These are phyloP conservation scores for Syngnathus floridae DNA, from an alignment of 2,113 vertebrate species.

Conservation along the genomic window DNA sequence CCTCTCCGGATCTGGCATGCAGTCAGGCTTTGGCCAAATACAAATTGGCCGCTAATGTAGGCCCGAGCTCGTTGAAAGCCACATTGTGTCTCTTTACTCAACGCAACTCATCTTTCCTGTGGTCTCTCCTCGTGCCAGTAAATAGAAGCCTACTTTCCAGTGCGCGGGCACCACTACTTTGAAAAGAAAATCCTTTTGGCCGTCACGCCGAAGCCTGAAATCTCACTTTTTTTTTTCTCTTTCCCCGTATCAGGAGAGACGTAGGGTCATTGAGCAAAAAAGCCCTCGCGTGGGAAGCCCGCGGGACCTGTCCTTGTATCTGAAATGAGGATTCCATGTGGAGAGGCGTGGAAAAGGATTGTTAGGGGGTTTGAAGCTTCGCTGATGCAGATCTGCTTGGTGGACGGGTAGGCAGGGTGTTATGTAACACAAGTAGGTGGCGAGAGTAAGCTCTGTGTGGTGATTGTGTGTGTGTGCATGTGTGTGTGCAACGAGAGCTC, in stretches of 20 bases:
- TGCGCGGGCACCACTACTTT: constrained; percentile 31
- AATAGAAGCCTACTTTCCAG: constrained; percentile 38
- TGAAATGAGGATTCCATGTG: constrained; percentile 16
- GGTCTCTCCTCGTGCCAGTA: constrained; percentile 45
- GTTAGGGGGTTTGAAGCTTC: constrained; percentile 17
- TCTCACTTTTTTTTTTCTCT: constrained; percentile 20
- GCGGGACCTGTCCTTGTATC: constrained; percentile 15
- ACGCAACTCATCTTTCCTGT: constrained; percentile 45
- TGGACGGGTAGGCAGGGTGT: constrained; percentile 62
- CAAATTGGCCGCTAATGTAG: constrained; percentile 27
- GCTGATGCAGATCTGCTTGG: constrained; percentile 39
- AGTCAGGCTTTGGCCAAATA: constrained; percentile 29
- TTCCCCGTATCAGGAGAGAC: constrained; percentile 3
- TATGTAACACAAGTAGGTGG: constrained; percentile 67
- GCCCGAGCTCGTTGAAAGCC: constrained; percentile 42
- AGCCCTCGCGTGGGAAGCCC: constrained; percentile 9
- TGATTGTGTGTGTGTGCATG: constrained; percentile 29
- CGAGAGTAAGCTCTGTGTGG: constrained; percentile 45
- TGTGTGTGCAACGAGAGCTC: constrained; percentile 30
- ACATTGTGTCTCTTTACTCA: constrained; percentile 48
- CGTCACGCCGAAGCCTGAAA: constrained; percentile 37
- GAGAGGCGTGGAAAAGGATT: constrained; percentile 17
- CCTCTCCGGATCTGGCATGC: constrained; percentile 38
- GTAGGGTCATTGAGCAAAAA: constrained; percentile 26
- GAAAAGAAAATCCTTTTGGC: constrained; percentile 36